Percentiles rank a stretch among this genome's conserved stretches.
Conservation (phyloP, 2,797 vertebrate genomes). For the Xenops minutus region DNA sequence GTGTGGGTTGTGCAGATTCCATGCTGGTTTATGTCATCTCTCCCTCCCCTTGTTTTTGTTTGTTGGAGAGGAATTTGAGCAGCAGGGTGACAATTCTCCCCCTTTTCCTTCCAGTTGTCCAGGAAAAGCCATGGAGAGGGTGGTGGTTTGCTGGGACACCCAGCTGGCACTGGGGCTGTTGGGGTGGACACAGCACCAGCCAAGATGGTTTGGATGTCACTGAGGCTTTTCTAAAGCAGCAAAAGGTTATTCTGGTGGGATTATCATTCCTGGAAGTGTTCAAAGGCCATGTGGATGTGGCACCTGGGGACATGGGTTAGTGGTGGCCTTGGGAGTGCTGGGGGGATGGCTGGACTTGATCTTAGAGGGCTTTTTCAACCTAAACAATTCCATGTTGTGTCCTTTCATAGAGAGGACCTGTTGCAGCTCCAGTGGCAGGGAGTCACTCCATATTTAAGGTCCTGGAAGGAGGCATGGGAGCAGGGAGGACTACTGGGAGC, state of each 20-base stretch:
- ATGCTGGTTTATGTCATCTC: background rate
- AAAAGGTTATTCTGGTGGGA: background rate
- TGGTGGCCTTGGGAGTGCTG: background rate
- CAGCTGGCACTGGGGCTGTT: background rate
- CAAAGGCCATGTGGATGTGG: background rate
- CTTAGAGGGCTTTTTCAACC: background rate
- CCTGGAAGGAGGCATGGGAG: background rate
- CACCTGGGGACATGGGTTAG: background rate
- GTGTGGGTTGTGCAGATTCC: accelerated
- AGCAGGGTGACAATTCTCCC: background rate
- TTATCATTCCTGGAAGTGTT: background rate
- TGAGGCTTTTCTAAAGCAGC: background rate
- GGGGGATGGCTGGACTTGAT: background rate
- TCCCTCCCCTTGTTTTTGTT: too few relatives aligned
- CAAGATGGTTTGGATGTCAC: background rate
- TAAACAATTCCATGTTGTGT: accelerated
- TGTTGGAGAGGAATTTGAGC: background rate
- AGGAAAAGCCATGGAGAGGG: background rate
- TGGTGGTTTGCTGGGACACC: too few relatives aligned
- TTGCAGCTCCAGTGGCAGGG: background rate
- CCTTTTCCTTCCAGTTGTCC: background rate
- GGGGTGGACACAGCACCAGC: background rate
- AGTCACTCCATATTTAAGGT: background rate
- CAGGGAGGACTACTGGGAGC: background rate
- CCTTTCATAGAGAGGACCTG: background rate